Percentiles rank a stretch among this genome's conserved stretches.
These are phyloP conservation scores for Hesperia comma DNA, from an alignment of 2,888 invertebrate genomes.

Conservation along the genomic window DNA sequence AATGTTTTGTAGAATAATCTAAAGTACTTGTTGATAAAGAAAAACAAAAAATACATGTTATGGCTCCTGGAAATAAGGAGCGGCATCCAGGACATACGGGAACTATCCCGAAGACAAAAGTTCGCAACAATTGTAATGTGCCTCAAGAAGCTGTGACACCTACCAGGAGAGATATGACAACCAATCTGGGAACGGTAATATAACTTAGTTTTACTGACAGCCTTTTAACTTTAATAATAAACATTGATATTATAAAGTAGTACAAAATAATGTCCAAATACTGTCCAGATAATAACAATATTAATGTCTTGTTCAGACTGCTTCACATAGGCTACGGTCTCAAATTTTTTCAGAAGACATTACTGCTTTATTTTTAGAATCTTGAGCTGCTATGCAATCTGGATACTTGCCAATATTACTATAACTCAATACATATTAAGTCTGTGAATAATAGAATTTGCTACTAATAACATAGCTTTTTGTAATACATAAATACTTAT, in stretches of 20 bases:
- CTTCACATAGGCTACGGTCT: slow-evolving; percentile 44
- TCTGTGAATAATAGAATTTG: slow-evolving; percentile 32
- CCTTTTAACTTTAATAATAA: not conserved
- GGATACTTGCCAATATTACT: slow-evolving; percentile 68
- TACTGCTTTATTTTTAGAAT: slow-evolving; percentile 72
- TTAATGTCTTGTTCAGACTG: slow-evolving; percentile 12
- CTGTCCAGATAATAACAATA: not conserved
- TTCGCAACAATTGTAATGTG: slow-evolving; percentile 84
- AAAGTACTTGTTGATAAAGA: slow-evolving; percentile 38
- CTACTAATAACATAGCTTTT: slow-evolving; percentile 43
- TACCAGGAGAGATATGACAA: slow-evolving; percentile 83
- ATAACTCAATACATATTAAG: slow-evolving; percentile 35
- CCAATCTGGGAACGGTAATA: slow-evolving; percentile 79
- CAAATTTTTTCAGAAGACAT: slow-evolving; percentile 65
- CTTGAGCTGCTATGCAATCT: slow-evolving; percentile 61
- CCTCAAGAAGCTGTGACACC: slow-evolving; percentile 85
- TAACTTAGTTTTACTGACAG: slow-evolving; percentile 3
- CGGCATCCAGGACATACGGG: slow-evolving; percentile 84
- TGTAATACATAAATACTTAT: slow-evolving; percentile 8
- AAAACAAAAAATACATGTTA: slow-evolving; percentile 60
- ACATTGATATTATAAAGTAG: not conserved
- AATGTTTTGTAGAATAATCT: slow-evolving; percentile 33
- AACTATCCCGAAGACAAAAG: slow-evolving; percentile 87
- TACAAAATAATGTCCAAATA: not conserved
- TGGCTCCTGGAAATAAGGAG: slow-evolving; percentile 82